Percentiles rank a stretch among this genome's conserved stretches.
Evolutionary conservation across 1,140 invertebrate species (phyloP).

Genomic region (Danaus plexippus): DNA sequence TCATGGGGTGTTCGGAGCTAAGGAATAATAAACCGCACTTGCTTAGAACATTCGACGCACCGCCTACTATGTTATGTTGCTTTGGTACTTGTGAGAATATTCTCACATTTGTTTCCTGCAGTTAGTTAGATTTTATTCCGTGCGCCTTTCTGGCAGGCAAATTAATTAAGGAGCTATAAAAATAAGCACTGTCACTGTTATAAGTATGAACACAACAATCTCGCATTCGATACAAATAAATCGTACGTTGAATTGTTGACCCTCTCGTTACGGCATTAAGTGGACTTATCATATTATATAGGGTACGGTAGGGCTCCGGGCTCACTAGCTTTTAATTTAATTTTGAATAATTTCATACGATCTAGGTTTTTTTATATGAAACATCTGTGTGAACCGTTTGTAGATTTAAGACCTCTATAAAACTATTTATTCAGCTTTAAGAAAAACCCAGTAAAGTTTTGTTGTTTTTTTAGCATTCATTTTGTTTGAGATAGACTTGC

Average conservation of each 20-base stretch:
- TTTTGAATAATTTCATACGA: too few relatives aligned
- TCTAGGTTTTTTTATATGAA: too few relatives aligned
- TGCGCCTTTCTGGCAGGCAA: constrained; percentile 2
- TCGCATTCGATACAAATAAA: constrained; percentile 20
- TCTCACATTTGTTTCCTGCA: constrained; percentile 9
- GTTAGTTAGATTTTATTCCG: constrained; percentile 7
- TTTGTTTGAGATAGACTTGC: too few relatives aligned
- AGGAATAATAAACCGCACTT: constrained; percentile 66
- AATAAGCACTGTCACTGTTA: too few relatives aligned
- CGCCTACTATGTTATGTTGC: constrained; percentile 30
- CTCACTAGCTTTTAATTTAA: too few relatives aligned
- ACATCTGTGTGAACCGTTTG: too few relatives aligned
- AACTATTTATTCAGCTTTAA: too few relatives aligned
- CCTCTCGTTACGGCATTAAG: constrained; percentile 20
- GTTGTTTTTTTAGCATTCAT: too few relatives aligned
- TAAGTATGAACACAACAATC: too few relatives aligned
- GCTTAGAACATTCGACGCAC: constrained; percentile 43
- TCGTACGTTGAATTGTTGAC: constrained; percentile 22
- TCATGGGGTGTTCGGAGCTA: constrained; percentile 56
- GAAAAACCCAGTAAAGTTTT: too few relatives aligned
- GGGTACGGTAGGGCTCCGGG: constrained; percentile 8
- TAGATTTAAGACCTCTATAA: too few relatives aligned
- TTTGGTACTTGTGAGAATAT: constrained; percentile 14
- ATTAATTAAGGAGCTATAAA: too few relatives aligned
- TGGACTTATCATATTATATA: constrained; percentile 15